These are phyloP conservation scores for Drosophila sturtevanti DNA, from an alignment of 1,140 invertebrate genomes.

Conservation along the genomic window DNA sequence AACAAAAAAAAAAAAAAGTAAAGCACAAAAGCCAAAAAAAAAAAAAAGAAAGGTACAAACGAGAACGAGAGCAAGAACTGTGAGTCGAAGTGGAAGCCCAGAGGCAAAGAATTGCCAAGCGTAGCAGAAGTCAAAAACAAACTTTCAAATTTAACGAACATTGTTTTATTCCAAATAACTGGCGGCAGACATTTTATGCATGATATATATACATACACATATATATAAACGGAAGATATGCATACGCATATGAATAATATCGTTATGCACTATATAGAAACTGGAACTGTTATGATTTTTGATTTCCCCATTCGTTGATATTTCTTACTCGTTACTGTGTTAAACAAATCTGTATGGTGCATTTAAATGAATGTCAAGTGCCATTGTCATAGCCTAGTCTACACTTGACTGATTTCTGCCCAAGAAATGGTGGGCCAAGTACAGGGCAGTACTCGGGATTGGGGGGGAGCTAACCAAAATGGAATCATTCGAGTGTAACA, in stretches of 20 bases:
- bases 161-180: conserved; percentile 46
- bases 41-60: conserved; percentile 31
- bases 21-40: conserved; percentile 14
- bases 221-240: background rate
- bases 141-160: conserved; percentile 54
- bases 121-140: conserved; percentile 68
- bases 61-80: conserved; percentile 19
- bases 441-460: background rate
- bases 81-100: conserved; percentile 29
- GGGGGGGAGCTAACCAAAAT: conserved; percentile 45
- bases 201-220: conserved; percentile 28
- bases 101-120: conserved; percentile 44
- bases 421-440: conserved; percentile 13
- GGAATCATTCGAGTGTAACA: conserved; percentile 59
- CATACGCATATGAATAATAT: background rate
- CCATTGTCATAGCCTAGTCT: conserved; percentile 42
- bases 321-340: conserved; percentile 11
- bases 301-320: too few species aligned
- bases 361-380: conserved; percentile 59
- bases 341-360: conserved; percentile 29
- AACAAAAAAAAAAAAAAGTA: too few species aligned
- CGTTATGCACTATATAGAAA: background rate
- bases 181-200: conserved; percentile 42
- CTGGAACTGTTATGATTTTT: background rate
- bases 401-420: conserved; percentile 60